Conservation (phyloP, 2,797 vertebrate genomes). For the Typhlichthys subterraneus region DNA sequence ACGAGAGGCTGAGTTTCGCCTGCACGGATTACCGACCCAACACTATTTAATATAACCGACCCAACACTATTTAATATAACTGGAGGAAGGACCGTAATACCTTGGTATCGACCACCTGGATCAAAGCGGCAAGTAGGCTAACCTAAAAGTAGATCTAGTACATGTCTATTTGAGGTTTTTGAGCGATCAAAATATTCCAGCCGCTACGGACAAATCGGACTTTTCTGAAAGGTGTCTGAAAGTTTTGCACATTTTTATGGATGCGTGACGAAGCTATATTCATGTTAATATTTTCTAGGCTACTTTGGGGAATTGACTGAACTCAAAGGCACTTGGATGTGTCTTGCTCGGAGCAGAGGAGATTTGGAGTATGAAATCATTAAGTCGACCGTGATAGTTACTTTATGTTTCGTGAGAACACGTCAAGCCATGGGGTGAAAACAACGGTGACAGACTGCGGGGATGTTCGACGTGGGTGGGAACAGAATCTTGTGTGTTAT, state of each 20-base stretch:
- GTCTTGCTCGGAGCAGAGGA: constrained; percentile 38
- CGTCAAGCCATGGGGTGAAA: constrained; percentile 72
- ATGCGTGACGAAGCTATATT: constrained; percentile 42
- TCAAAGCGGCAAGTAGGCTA: constrained; percentile 5
- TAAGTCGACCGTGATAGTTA: constrained; percentile 26
- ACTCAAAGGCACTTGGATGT: constrained; percentile 46
- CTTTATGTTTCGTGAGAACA: constrained; percentile 56
- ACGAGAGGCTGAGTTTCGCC: constrained; percentile 3
- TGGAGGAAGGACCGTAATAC: constrained; percentile 32
- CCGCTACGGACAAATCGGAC: constrained; percentile 6
- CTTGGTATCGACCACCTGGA: constrained; percentile 15
- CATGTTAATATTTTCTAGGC: constrained; percentile 31
- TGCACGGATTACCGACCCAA: constrained; percentile 34
- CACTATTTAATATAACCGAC: constrained; percentile 19
- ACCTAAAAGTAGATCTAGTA: constrained; percentile 27
- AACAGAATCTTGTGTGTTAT: constrained; percentile 65
- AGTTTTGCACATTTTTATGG: constrained; percentile 30
- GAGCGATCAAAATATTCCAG: no score
- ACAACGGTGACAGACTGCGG: constrained; percentile 51
- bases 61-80: constrained; percentile 32
- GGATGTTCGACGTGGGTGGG: constrained; percentile 70
- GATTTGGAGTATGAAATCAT: constrained; percentile 60
- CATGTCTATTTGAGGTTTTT: no score
- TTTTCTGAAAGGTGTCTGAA: constrained; percentile 2
- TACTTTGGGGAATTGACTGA: constrained; percentile 35